Conservation (phyloP, 1,140 invertebrate genomes). For the Drosophila ogumai region DNA sequence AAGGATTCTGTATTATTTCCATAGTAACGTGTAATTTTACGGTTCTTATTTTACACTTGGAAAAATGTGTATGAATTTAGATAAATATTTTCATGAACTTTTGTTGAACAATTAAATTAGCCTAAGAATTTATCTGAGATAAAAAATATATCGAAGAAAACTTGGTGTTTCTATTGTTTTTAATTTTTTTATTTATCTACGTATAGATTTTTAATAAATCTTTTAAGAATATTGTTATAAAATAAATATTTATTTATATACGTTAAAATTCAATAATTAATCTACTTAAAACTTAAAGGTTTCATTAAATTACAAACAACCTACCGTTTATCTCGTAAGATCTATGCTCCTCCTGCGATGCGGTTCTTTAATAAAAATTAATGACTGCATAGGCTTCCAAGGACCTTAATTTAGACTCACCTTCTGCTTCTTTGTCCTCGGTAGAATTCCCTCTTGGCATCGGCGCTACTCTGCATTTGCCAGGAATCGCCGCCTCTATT, state of each 20-base stretch:
- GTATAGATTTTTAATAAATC: too few relatives aligned
- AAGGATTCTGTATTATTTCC: not conserved
- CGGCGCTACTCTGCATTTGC: conserved; percentile 75
- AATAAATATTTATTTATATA: too few relatives aligned
- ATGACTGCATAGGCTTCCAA: not conserved
- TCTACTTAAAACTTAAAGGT: not conserved
- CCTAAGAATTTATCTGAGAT: too few relatives aligned
- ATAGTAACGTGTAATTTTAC: not conserved
- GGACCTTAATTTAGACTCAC: conserved; percentile 34
- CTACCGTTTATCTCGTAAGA: conserved; percentile 68
- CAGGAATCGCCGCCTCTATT: conserved; percentile 58
- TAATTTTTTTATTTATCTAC: too few relatives aligned
- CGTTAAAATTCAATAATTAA: too few relatives aligned
- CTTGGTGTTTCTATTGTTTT: too few relatives aligned
- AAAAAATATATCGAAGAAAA: too few relatives aligned
- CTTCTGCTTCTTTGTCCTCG: conserved; percentile 61
- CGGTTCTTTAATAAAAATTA: conserved; percentile 48
- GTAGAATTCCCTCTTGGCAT: conserved; percentile 66
- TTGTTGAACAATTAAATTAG: not conserved
- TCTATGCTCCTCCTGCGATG: conserved; percentile 70
- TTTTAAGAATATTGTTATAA: too few relatives aligned
- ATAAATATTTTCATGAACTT: too few relatives aligned
- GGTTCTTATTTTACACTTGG: not conserved
- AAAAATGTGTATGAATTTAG: not conserved
- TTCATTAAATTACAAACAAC: not conserved